A percentile compares a stretch with the other conserved stretches of the same genome.
phyloP scores from a whole-genome alignment of 2,113 vertebrate species.

The Fukomys damarensis region DNA sequence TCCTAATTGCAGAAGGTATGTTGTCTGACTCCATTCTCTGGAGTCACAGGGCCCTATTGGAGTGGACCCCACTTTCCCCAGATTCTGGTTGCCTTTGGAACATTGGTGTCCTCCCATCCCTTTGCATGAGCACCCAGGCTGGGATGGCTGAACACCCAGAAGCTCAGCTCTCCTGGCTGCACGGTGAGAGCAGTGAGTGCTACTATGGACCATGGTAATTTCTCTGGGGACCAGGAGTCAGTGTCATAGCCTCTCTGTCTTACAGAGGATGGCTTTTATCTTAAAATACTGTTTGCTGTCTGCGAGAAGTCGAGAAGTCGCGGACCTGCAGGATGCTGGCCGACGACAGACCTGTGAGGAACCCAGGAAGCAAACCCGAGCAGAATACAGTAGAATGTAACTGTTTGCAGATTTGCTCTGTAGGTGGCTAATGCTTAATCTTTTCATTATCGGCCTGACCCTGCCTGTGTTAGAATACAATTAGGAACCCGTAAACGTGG shows the following conservation, averaged over 20 bases:
- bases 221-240: neutral
- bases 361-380: neutral
- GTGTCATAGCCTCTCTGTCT: neutral
- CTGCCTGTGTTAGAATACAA: neutral
- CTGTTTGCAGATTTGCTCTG: neutral
- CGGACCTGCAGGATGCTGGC: neutral
- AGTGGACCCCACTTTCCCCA: neutral
- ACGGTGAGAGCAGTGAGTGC: neutral
- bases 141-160: neutral
- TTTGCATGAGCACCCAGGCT: neutral
- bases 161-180: neutral
- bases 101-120: neutral
- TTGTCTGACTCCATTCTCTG: neutral
- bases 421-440: neutral
- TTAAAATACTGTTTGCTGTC: neutral
- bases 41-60: neutral
- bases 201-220: neutral
- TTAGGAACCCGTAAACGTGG: neutral
- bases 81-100: neutral
- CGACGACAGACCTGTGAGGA: neutral
- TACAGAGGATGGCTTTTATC: neutral
- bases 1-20: neutral
- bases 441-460: neutral
- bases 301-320: neutral
- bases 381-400: neutral